Percentiles rank a stretch among this genome's conserved stretches.
These are phyloP conservation scores for Xiphorhynchus erythropygius DNA, from an alignment of 2,797 vertebrate genomes.

Conservation along the genomic window DNA sequence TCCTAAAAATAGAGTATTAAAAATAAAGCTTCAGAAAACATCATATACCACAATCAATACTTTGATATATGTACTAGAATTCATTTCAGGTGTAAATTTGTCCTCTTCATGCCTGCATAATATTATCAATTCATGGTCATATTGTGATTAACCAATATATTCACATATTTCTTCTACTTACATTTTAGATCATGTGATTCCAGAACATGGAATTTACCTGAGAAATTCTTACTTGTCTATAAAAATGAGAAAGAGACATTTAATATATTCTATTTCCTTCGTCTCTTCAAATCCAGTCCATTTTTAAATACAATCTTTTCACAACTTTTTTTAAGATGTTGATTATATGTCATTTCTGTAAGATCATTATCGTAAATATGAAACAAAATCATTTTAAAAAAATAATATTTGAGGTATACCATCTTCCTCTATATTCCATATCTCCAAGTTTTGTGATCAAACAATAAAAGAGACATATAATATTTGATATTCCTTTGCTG, in stretches of 20 bases:
- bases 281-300: fast-evolving
- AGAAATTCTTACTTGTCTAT: neutral
- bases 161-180: neutral
- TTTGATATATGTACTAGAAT: neutral
- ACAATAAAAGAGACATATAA: neutral
- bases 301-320: neutral
- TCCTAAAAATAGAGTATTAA: neutral
- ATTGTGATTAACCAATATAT: neutral
- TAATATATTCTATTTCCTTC: neutral
- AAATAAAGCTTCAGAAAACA: neutral
- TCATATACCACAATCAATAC: neutral
- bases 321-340: neutral
- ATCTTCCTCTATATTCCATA: neutral
- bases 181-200: neutral
- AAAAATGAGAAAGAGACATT: neutral
- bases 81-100: neutral
- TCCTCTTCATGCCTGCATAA: neutral
- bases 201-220: neutral
- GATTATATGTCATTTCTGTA: neutral
- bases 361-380: neutral
- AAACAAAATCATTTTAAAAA: neutral
- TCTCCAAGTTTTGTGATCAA: neutral
- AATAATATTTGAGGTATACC: neutral
- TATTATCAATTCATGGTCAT: neutral
- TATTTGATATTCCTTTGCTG: neutral